Evolutionary conservation across 2,888 invertebrate genomes (phyloP).

Genomic region (Pantelozetes paolii): DNA sequence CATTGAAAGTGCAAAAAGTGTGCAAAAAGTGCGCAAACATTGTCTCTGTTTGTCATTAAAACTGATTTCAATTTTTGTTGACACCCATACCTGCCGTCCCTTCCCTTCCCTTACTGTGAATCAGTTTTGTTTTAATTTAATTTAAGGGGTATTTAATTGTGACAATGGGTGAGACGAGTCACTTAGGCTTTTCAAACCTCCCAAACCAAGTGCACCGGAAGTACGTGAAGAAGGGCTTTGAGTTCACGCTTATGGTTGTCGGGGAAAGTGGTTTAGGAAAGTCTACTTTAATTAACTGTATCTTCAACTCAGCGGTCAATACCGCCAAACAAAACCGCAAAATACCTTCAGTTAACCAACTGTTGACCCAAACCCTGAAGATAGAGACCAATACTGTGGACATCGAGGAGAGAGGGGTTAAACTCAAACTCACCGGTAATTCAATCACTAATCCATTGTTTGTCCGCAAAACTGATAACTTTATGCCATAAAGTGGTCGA

Average conservation of each 20-base stretch:
- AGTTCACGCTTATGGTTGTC: conserved; percentile 92
- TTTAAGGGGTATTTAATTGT: background rate
- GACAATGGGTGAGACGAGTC: conserved; percentile 54
- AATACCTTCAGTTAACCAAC: conserved; percentile 42
- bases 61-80: too few relatives aligned
- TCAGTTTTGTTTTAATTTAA: too few relatives aligned
- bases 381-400: conserved; percentile 92
- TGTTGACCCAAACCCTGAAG: conserved; percentile 65
- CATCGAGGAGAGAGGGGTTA: conserved; percentile 92
- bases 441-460: background rate
- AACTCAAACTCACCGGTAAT: conserved; percentile 72
- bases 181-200: conserved; percentile 87
- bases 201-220: conserved; percentile 96
- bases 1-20: too few relatives aligned
- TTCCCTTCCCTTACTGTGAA: too few relatives aligned
- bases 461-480: background rate
- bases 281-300: conserved; percentile 88
- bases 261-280: conserved; percentile 62
- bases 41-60: too few relatives aligned
- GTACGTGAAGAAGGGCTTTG: conserved; percentile 95
- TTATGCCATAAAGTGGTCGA: conserved; percentile 62
- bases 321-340: conserved; percentile 55
- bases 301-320: conserved; percentile 90
- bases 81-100: too few relatives aligned
- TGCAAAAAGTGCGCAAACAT: too few relatives aligned